Percentiles rank a stretch among this genome's conserved stretches.
Evolutionary conservation across 2,888 invertebrate species (phyloP).

Genomic region (Nephrotoma guestfalica): DNA sequence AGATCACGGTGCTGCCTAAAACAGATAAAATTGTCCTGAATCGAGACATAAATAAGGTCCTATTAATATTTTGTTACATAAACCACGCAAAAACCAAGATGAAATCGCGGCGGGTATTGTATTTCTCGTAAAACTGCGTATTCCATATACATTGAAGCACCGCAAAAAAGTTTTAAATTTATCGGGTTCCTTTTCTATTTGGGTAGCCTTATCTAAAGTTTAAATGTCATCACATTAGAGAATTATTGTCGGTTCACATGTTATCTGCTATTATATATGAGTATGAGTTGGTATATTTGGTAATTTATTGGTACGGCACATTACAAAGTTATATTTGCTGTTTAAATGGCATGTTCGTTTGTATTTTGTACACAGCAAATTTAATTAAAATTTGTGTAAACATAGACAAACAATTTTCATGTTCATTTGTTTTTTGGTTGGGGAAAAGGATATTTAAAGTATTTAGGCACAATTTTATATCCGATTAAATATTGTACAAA

Average conservation of each 20-base stretch:
- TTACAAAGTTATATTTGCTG: background rate
- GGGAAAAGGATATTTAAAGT: background rate
- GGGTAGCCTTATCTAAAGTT: background rate
- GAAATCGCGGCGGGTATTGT: too few species aligned
- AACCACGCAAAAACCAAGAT: too few species aligned
- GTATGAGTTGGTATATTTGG: background rate
- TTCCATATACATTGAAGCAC: too few species aligned
- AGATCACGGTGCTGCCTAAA: too few species aligned
- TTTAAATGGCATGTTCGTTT: background rate
- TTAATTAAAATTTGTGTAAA: background rate
- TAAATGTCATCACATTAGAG: background rate
- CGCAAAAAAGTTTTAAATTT: too few species aligned
- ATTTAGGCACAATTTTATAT: background rate
- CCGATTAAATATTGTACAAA: background rate
- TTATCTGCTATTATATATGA: background rate
- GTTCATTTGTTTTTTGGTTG: background rate
- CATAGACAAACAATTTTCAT: background rate
- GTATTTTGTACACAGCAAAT: background rate
- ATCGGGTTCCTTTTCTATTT: too few species aligned
- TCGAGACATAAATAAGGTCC: too few species aligned
- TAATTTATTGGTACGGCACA: background rate
- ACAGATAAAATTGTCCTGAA: too few species aligned
- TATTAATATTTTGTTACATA: too few species aligned
- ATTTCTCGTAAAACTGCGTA: too few species aligned
- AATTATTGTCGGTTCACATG: background rate